A percentile compares a stretch with the other conserved stretches of the same genome.
Conservation (phyloP, 2,888 invertebrate genomes). For the Andricus quercusramuli region DNA sequence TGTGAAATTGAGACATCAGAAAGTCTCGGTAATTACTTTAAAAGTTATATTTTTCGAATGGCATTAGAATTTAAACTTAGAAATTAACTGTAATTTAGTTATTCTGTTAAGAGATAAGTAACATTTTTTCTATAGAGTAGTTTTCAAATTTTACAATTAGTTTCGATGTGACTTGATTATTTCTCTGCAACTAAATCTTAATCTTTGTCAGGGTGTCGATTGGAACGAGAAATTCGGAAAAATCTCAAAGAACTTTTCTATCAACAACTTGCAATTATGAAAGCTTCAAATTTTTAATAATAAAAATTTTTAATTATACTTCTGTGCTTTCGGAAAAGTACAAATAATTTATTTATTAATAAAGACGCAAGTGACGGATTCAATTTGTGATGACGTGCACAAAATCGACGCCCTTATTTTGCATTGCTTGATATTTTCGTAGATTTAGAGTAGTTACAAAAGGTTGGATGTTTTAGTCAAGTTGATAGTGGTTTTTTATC, state of each 20-base stretch:
- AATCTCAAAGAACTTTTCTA: no score
- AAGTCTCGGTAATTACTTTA: conserved; percentile 78
- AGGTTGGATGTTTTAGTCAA: background rate
- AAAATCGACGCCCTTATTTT: background rate
- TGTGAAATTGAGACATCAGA: conserved; percentile 84
- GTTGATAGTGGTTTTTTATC: background rate
- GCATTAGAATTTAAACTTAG: background rate
- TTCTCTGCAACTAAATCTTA: background rate
- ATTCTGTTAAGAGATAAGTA: background rate
- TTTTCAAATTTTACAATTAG: background rate
- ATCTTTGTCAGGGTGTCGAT: no score
- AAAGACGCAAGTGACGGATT: no score
- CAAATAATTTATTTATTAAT: background rate
- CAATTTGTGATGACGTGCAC: no score
- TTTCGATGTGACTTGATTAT: background rate
- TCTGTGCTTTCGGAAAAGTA: no score
- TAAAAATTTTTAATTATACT: background rate
- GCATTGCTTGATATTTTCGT: conserved; percentile 2
- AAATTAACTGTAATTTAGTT: no score
- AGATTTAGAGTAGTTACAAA: background rate
- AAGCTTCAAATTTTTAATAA: background rate
- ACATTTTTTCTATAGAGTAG: background rate
- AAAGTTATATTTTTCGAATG: background rate
- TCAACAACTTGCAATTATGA: no score
- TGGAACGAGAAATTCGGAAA: no score